Percentiles rank a stretch among this genome's conserved stretches.
These are phyloP conservation scores for Psettodes erumei DNA, from an alignment of 2,113 vertebrate species.

Conservation along the genomic window DNA sequence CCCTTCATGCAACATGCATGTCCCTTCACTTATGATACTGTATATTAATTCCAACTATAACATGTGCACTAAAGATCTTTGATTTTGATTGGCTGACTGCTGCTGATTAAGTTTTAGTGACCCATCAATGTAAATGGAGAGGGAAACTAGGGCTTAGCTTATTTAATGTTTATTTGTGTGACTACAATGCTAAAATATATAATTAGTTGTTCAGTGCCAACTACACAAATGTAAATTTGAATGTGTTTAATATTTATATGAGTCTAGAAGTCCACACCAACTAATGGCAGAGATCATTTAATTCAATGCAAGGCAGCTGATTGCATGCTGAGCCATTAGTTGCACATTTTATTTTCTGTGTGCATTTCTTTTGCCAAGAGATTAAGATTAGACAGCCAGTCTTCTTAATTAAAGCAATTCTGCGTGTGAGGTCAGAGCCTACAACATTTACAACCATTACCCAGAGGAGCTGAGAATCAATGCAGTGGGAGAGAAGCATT, in stretches of 20 bases:
- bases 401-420: conserved; percentile 65
- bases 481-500: conserved; percentile 68
- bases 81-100: neutral
- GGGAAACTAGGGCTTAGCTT: too few species aligned
- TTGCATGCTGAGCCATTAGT: neutral
- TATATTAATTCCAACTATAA: neutral
- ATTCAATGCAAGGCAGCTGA: conserved; percentile 2
- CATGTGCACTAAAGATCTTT: too few species aligned
- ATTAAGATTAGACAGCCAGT: conserved; percentile 18
- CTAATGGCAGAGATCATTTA: neutral
- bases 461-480: conserved; percentile 75
- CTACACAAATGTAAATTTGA: neutral
- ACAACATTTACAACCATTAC: conserved; percentile 72
- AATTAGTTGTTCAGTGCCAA: neutral
- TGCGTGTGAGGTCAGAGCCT: conserved; percentile 65
- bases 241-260: neutral
- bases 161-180: too few species aligned
- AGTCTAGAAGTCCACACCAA: neutral
- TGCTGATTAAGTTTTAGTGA: neutral
- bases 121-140: neutral
- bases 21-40: neutral
- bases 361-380: neutral
- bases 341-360: neutral
- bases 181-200: neutral
- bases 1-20: neutral